phyloP scores from a whole-genome alignment of 1,140 invertebrate species.

The Charaxes varanes region DNA sequence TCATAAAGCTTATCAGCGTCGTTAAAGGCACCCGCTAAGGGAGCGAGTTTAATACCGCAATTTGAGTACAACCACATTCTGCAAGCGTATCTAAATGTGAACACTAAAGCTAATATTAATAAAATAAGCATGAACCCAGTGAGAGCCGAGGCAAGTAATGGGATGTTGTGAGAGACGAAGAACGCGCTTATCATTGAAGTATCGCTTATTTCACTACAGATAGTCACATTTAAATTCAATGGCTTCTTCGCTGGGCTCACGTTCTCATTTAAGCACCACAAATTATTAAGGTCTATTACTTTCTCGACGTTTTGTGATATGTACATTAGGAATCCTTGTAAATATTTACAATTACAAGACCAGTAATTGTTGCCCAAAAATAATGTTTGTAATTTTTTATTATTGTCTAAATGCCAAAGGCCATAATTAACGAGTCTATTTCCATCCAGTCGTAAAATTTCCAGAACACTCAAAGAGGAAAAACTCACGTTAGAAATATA shows the following conservation, averaged over 20 bases:
- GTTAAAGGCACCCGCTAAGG: slow-evolving; percentile 81
- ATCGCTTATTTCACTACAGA: slow-evolving; percentile 79
- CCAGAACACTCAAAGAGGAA: slow-evolving; percentile 81
- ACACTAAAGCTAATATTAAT: slow-evolving; percentile 82
- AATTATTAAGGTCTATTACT: slow-evolving; percentile 78
- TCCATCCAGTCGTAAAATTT: slow-evolving; percentile 88
- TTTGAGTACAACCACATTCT: slow-evolving; percentile 90
- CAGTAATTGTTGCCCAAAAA: slow-evolving; percentile 85
- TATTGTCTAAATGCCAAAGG: slow-evolving; percentile 84
- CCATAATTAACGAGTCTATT: slow-evolving; percentile 87
- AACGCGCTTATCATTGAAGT: slow-evolving; percentile 80
- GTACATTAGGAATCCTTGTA: slow-evolving; percentile 84
- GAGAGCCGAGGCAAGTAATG: slow-evolving; percentile 82
- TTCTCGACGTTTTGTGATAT: slow-evolving; percentile 81
- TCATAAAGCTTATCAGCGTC: slow-evolving; percentile 91
- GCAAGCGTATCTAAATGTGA: slow-evolving; percentile 87
- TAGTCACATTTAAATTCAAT: slow-evolving; percentile 80
- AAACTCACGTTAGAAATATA: slow-evolving; percentile 88
- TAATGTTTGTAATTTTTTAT: slow-evolving; percentile 75
- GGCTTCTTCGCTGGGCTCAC: slow-evolving; percentile 76
- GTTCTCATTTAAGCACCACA: slow-evolving; percentile 79
- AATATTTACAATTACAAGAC: slow-evolving; percentile 90
- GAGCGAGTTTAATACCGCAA: slow-evolving; percentile 86
- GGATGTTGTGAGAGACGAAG: slow-evolving; percentile 83
- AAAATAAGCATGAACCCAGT: slow-evolving; percentile 83